These are phyloP conservation scores for Embiotoca jacksoni DNA, from an alignment of 2,113 vertebrate species.

Conservation along the genomic window DNA sequence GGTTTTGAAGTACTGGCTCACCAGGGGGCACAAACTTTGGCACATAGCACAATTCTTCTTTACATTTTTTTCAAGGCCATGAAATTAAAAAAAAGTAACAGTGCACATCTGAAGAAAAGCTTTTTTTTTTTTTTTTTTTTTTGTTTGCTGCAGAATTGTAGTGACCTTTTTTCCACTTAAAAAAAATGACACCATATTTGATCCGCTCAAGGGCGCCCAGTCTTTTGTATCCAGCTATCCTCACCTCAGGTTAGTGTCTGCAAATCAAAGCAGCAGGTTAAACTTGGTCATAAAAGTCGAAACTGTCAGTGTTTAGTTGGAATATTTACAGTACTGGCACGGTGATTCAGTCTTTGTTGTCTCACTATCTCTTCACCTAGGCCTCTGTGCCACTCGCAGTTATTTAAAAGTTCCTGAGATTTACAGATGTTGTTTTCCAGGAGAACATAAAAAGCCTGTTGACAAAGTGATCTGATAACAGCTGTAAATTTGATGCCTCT, in stretches of 20 bases:
- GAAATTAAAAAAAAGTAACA: too few species aligned
- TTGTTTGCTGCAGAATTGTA: too few species aligned
- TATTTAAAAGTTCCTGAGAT: constrained; percentile 5
- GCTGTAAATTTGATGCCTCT: constrained; percentile 51
- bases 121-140: too few species aligned
- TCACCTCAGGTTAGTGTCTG: not conserved
- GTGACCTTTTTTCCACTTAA: not conserved
- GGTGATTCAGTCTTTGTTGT: not conserved
- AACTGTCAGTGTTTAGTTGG: not conserved
- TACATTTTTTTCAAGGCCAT: too few species aligned
- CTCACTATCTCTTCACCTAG: not conserved
- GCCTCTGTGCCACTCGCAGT: not conserved
- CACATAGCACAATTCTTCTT: too few species aligned
- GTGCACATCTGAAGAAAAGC: too few species aligned
- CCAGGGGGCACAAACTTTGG: too few species aligned
- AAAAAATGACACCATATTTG: not conserved
- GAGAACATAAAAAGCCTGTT: constrained; percentile 20
- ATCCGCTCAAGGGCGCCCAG: not conserved
- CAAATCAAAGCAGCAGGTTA: not conserved
- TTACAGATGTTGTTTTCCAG: constrained; percentile 27
- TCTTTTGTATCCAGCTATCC: not conserved
- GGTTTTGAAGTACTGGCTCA: too few species aligned
- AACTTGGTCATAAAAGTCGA: not conserved
- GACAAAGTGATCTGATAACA: constrained; percentile 14
- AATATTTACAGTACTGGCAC: not conserved